phyloP scores from a whole-genome alignment of 1,140 invertebrate genomes.

The Solen grandis region DNA sequence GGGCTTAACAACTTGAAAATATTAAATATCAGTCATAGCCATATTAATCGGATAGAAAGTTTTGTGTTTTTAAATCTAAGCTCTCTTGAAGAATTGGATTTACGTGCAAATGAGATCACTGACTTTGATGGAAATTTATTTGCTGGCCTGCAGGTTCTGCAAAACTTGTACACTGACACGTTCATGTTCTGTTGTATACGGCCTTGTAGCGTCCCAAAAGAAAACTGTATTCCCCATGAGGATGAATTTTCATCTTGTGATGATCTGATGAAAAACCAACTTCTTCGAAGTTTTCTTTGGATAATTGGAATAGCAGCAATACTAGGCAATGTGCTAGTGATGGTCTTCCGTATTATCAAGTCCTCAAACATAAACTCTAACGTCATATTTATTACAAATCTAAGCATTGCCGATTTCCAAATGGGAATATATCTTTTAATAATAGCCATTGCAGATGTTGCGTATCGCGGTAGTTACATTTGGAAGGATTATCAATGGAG shows the following conservation, averaged over 20 bases:
- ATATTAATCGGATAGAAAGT: background rate
- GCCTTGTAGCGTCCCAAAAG: background rate
- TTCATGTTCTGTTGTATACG: conserved; percentile 1
- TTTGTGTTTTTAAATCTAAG: background rate
- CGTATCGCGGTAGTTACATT: conserved; percentile 63
- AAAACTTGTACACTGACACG: background rate
- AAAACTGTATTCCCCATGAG: conserved; percentile 57
- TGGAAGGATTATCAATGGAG: conserved; percentile 62
- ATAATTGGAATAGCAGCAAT: conserved; percentile 58
- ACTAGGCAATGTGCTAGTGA: conserved; percentile 60
- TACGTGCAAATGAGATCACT: background rate
- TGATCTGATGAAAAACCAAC: conserved; percentile 59
- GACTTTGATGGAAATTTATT: background rate
- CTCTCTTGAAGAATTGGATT: background rate
- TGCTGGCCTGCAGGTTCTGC: background rate
- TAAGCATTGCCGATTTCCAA: conserved; percentile 70
- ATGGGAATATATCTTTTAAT: conserved; percentile 76
- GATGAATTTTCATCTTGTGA: conserved; percentile 67
- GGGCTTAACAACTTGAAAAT: background rate
- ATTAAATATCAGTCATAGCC: background rate
- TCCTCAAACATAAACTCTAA: conserved; percentile 56
- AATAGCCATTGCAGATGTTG: conserved; percentile 68
- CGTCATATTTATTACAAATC: conserved; percentile 68
- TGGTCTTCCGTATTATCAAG: conserved; percentile 54
- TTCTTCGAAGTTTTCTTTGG: conserved; percentile 65